Conservation (phyloP, 2,888 invertebrate species). For the Macrostomum cliftonense region DNA sequence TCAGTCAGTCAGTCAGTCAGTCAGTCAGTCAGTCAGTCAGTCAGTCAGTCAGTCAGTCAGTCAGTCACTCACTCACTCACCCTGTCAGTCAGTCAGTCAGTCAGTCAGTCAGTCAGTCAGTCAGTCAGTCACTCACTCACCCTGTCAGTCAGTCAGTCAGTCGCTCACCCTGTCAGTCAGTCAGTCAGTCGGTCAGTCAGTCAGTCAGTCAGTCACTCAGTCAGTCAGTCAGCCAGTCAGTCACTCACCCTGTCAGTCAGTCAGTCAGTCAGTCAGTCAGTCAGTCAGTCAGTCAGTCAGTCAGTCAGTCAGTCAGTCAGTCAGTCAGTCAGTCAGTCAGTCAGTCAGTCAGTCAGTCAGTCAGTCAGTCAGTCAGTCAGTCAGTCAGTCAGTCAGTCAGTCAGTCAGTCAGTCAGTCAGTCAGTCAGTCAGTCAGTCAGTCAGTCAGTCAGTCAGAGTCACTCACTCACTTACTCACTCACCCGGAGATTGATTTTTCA, state of each 20-base stretch:
- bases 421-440: background rate
- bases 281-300: background rate
- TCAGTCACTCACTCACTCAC: background rate
- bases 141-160: too few species aligned
- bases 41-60: background rate
- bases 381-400: background rate
- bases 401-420: background rate
- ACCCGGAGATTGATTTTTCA: too few species aligned
- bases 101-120: too few species aligned
- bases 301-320: background rate
- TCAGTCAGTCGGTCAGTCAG: too few species aligned
- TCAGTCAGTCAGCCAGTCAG: too few species aligned
- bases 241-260: too few species aligned
- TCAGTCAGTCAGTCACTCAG: too few species aligned
- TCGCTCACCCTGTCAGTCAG: too few species aligned
- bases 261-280: background rate
- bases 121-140: too few species aligned
- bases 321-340: background rate
- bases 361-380: too few species aligned
- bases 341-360: background rate
- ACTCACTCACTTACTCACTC: too few species aligned
- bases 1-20: background rate
- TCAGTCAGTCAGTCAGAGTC: background rate
- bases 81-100: too few species aligned
- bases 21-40: background rate